Base-by-base conservation (phyloP, 2,888 invertebrate species). In the Sthenelais limicola region DNA sequence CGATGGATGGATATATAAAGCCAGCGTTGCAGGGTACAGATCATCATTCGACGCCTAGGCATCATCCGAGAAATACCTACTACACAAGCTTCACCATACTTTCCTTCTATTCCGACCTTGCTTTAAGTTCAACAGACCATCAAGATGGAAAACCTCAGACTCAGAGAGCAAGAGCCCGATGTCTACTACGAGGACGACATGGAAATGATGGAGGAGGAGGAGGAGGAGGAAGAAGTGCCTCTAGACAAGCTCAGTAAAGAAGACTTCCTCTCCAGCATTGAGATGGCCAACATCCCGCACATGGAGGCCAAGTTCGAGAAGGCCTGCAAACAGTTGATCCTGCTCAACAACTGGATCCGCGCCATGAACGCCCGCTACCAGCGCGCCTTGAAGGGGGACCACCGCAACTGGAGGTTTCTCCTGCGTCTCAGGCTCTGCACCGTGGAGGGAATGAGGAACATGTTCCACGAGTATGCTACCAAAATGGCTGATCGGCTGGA, bases 401-500 rank as follows among this genome's bases (percentile, higher is more conserved):
- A 30, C 18, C 56, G 56, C 18, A 33, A 32, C 1, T 7, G 18
- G 7, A 32, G 56, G 32, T 56, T 33, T 33, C 33, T 33, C 15
- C 26, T 56, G n/a, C 56, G 56, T 1, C 28, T 56, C 3, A 24
- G 56, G 9, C 56, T 56, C 56, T 56, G 56, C 56, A 56, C 56
- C 56, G 24, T 56, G 15, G 56, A 56, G 56, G 56, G 56, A 12
- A 15, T 56, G n/a, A 32, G 56, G 32, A 56, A 56, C 56, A 56
- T 56, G 56, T 32, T 56, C 30, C 32, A 56, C 56, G 56, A 56
- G 56, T 56, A 56, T 33, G 56, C 56, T 33, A 56, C 56, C 56
- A 33, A 56, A 18, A 32, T 56, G 30, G 56, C 56, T 33, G 56
- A 56, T 33, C 56, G 56, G n/a, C 32, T 56, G 7, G 56, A 56